A percentile compares a stretch with the other conserved stretches of the same genome.
phyloP scores from a whole-genome alignment of 2,113 vertebrate genomes.

The Prionailurus viverrinus region DNA sequence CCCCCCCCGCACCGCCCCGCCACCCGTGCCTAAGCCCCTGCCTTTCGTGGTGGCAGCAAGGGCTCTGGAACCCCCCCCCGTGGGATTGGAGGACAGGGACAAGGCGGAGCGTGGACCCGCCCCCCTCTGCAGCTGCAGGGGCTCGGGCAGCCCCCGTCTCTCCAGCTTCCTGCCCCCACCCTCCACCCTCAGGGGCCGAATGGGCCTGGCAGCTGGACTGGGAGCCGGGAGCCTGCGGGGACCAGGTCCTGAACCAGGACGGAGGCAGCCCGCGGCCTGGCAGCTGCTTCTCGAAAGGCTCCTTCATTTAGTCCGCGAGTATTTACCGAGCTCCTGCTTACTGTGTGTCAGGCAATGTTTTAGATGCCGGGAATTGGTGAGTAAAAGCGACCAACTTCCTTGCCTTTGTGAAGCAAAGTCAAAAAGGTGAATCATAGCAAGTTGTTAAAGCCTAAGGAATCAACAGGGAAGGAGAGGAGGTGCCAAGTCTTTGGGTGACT shows the following conservation, averaged over 20 bases:
- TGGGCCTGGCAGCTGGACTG: neutral
- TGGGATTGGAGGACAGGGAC: neutral
- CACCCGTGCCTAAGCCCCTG: neutral
- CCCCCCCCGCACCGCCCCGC: too few relatives aligned
- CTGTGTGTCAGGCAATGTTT: neutral
- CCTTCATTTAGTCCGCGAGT: neutral
- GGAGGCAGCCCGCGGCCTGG: neutral
- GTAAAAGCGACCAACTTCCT: neutral
- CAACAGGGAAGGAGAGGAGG: neutral
- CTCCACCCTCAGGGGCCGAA: neutral
- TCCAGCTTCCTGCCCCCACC: accelerated
- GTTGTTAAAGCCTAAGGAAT: neutral
- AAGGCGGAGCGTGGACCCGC: accelerated
- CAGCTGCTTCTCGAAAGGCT: neutral
- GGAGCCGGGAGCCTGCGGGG: neutral
- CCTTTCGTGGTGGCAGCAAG: accelerated
- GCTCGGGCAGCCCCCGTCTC: accelerated
- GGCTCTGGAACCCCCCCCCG: accelerated
- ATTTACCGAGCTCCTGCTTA: neutral
- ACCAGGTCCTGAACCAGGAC: neutral
- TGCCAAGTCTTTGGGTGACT: accelerated
- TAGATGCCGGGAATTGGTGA: neutral
- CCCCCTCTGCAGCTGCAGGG: accelerated
- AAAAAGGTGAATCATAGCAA: accelerated
- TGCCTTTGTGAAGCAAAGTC: neutral